A percentile compares a stretch with the other conserved stretches of the same genome.
These are phyloP conservation scores for Acronicta aceris DNA, from an alignment of 2,888 invertebrate genomes.

Conservation along the genomic window DNA sequence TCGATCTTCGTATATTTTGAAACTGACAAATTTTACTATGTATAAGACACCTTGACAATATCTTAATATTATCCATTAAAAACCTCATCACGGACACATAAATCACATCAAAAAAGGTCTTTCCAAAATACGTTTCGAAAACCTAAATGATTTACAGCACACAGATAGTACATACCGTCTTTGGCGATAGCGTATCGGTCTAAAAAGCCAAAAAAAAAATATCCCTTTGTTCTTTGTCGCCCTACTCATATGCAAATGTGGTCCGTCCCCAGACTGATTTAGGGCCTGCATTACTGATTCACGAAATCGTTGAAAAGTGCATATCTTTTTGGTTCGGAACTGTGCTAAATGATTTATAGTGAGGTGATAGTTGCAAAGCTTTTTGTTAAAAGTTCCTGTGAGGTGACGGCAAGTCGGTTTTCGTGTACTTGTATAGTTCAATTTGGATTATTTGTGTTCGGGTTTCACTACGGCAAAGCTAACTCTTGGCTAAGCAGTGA, in stretches of 20 bases:
- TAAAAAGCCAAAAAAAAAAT: constrained; percentile 64
- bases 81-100: constrained; percentile 51
- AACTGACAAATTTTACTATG: neutral
- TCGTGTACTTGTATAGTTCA: neutral
- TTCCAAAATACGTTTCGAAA: constrained; percentile 51
- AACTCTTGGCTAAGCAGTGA: no score
- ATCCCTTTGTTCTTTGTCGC: constrained; percentile 87
- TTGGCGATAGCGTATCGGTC: constrained; percentile 79
- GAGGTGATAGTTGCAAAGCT: constrained; percentile 27
- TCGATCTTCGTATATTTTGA: neutral
- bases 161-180: constrained; percentile 75
- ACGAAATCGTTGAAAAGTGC: constrained; percentile 76
- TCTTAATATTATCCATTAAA: constrained; percentile 28
- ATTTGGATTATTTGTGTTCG: neutral
- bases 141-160: constrained; percentile 76
- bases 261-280: constrained; percentile 78
- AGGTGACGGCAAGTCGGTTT: neutral
- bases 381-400: constrained; percentile 26
- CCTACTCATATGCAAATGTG: constrained; percentile 85
- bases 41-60: neutral
- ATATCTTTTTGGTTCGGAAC: constrained; percentile 55
- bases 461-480: no score
- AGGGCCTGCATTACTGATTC: constrained; percentile 78
- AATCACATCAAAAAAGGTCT: constrained; percentile 57
- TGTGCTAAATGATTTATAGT: constrained; percentile 50